These are phyloP conservation scores for Cantharis flavilabris DNA, from an alignment of 2,888 invertebrate species.

Conservation along the genomic window DNA sequence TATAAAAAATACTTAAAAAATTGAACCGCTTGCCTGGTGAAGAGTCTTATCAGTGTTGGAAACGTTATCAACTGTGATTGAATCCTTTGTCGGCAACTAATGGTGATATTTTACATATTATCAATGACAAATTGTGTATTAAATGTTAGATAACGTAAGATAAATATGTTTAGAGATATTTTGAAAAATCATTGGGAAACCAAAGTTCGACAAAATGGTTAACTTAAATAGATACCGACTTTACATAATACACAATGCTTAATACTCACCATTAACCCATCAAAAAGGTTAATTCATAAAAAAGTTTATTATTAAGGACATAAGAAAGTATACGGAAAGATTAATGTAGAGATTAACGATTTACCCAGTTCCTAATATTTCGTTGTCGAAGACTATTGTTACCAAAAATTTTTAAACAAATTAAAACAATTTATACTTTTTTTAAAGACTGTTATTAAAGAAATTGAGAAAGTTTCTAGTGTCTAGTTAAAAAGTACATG, in stretches of 20 bases:
- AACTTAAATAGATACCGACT: neutral
- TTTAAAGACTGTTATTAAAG: neutral
- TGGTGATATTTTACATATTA: slow-evolving; percentile 48
- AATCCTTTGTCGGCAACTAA: slow-evolving; percentile 52
- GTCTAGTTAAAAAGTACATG: neutral
- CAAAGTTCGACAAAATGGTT: neutral
- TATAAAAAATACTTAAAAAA: slow-evolving; percentile 35
- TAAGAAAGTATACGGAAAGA: too few relatives aligned
- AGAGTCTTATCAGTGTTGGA: slow-evolving; percentile 44
- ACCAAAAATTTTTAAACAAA: neutral
- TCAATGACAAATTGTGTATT: slow-evolving; percentile 48
- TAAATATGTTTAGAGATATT: slow-evolving; percentile 12
- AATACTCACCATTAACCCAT: neutral
- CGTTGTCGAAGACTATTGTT: neutral
- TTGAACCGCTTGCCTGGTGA: slow-evolving; percentile 45
- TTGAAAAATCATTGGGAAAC: slow-evolving; percentile 13
- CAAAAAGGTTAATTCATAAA: neutral
- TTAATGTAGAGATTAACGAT: too few relatives aligned
- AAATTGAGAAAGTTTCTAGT: neutral
- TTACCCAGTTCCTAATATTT: too few relatives aligned
- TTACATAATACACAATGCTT: neutral
- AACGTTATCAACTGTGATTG: slow-evolving; percentile 50
- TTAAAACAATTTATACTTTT: neutral
- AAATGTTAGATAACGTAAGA: slow-evolving; percentile 26
- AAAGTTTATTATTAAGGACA: neutral